These are phyloP conservation scores for Hemitrygon akajei DNA, from an alignment of 2,797 vertebrate genomes.

Conservation along the genomic window DNA sequence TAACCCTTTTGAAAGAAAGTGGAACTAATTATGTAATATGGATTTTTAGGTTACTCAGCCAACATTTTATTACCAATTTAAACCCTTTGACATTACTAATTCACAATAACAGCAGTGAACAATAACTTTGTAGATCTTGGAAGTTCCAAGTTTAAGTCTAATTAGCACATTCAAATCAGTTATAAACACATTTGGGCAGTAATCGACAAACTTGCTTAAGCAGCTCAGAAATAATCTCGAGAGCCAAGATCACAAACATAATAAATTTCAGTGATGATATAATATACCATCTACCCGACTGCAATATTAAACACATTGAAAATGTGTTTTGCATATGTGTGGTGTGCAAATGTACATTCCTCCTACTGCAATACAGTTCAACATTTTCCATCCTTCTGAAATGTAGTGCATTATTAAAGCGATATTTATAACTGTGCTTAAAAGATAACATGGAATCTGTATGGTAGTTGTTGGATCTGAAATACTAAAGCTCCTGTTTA, in stretches of 20 bases:
- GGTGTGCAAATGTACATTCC: no score
- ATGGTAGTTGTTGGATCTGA: no score
- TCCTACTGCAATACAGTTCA: no score
- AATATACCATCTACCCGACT: background rate
- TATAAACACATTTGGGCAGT: background rate
- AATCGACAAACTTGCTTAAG: background rate
- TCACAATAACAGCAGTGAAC: background rate
- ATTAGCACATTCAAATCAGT: background rate
- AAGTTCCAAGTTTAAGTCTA: background rate
- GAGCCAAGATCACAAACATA: background rate
- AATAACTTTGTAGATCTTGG: background rate
- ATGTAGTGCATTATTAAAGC: no score
- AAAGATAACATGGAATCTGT: no score
- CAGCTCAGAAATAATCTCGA: background rate
- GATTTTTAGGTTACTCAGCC: conserved; percentile 9
- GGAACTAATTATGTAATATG: background rate
- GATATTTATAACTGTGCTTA: no score
- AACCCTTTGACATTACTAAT: background rate
- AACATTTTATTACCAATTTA: background rate
- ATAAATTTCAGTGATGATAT: background rate
- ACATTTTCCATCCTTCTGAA: no score
- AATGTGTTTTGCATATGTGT: no score
- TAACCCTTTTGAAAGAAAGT: background rate
- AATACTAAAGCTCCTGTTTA: no score
- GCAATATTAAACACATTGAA: background rate